Evolutionary conservation across 2,797 vertebrate species (phyloP).

Genomic region (Macroramphosus scolopax): DNA sequence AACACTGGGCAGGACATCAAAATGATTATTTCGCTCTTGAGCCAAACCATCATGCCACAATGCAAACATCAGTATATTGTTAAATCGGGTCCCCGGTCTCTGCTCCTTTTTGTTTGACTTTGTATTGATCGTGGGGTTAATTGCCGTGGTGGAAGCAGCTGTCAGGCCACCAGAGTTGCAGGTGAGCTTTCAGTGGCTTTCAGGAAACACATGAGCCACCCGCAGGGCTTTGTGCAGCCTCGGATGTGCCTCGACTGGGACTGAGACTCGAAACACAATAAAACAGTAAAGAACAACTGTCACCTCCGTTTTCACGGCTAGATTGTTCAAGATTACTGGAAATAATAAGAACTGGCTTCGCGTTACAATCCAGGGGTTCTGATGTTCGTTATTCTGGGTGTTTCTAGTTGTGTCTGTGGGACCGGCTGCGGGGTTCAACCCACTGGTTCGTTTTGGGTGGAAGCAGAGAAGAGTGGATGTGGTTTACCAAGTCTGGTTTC

Average conservation of each 20-base stretch:
- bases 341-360: too few relatives aligned
- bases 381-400: too few relatives aligned
- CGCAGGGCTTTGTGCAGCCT: slow-evolving; percentile 55
- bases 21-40: slow-evolving; percentile 18
- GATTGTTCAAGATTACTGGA: too few relatives aligned
- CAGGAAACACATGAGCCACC: slow-evolving; percentile 55
- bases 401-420: too few relatives aligned
- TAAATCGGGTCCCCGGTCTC: slow-evolving; percentile 17
- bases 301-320: too few relatives aligned
- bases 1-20: slow-evolving; percentile 13
- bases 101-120: slow-evolving; percentile 32
- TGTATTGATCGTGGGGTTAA: slow-evolving; percentile 57
- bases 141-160: slow-evolving; percentile 58
- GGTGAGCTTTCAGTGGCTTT: slow-evolving; percentile 66
- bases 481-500: slow-evolving; percentile 57
- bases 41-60: slow-evolving; percentile 18
- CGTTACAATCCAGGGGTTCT: too few relatives aligned
- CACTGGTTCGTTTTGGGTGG: slow-evolving; percentile 66
- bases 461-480: slow-evolving; percentile 27
- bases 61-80: slow-evolving; percentile 12
- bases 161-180: slow-evolving; percentile 60
- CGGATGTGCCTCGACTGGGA: slow-evolving; percentile 47
- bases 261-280: slow-evolving; percentile 37
- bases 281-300: too few relatives aligned
- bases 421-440: slow-evolving; percentile 33